Percentiles rank a stretch among this genome's conserved stretches.
These are phyloP conservation scores for Maccullochella peelii DNA, from an alignment of 2,113 vertebrate genomes.

Conservation along the genomic window DNA sequence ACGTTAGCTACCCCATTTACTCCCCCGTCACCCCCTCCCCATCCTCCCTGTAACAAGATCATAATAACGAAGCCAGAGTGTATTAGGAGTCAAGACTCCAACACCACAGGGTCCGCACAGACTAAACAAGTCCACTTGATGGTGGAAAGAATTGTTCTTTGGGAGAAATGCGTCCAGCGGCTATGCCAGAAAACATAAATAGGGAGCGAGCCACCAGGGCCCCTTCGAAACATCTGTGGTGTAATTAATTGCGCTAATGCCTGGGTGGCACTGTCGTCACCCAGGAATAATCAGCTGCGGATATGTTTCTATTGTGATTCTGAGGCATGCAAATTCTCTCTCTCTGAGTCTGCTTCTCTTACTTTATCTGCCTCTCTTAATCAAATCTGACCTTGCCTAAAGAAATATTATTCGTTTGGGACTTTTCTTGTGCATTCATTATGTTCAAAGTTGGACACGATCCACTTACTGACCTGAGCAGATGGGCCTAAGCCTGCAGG, in stretches of 20 bases:
- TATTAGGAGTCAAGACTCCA: slow-evolving; percentile 89
- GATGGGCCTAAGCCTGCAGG: slow-evolving; percentile 5
- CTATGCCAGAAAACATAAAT: slow-evolving; percentile 87
- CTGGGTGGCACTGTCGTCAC: slow-evolving; percentile 81
- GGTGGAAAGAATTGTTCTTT: slow-evolving; percentile 86
- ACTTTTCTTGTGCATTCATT: slow-evolving; percentile 26
- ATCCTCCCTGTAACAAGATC: slow-evolving; percentile 88
- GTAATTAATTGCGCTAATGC: slow-evolving; percentile 80
- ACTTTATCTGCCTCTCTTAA: slow-evolving; percentile 48
- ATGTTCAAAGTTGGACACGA: slow-evolving; percentile 10
- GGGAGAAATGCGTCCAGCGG: slow-evolving; percentile 80
- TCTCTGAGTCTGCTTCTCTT: slow-evolving; percentile 29
- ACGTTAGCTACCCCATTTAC: slow-evolving; percentile 69
- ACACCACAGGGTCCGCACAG: slow-evolving; percentile 87
- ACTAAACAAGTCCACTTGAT: slow-evolving; percentile 92
- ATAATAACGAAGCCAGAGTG: slow-evolving; percentile 88
- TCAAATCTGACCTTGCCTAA: slow-evolving; percentile 33
- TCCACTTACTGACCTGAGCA: slow-evolving; percentile 17
- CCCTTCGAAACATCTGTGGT: slow-evolving; percentile 83
- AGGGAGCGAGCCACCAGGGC: slow-evolving; percentile 76
- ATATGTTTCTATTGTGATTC: slow-evolving; percentile 74
- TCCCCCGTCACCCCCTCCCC: slow-evolving; percentile 46
- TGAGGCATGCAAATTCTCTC: slow-evolving; percentile 43
- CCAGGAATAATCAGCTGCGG: slow-evolving; percentile 76
- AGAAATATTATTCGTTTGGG: slow-evolving; percentile 34